Conservation (phyloP, 1,140 invertebrate species). For the Orchesella cincta region DNA sequence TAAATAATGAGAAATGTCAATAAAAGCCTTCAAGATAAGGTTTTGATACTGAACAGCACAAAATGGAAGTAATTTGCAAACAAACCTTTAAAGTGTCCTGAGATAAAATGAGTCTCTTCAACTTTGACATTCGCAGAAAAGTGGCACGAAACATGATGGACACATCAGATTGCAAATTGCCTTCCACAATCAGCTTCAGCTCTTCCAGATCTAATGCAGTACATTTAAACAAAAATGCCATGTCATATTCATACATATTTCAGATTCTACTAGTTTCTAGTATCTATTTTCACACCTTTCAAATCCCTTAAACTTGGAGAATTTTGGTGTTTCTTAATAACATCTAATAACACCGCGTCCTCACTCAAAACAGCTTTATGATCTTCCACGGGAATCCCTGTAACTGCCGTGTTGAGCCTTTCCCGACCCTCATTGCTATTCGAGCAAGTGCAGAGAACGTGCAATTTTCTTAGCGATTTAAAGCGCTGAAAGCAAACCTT, state of each 20-base stretch:
- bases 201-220: slow-evolving; percentile 20
- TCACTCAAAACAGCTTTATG: background rate
- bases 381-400: background rate
- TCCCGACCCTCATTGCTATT: background rate
- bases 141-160: background rate
- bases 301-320: background rate
- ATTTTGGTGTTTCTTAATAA: background rate
- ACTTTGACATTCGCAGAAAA: background rate
- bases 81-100: background rate
- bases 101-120: slow-evolving; percentile 2
- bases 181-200: background rate
- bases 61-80: too few relatives aligned
- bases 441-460: background rate
- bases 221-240: background rate
- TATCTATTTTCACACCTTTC: background rate
- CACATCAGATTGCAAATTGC: background rate
- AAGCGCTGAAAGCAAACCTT: background rate
- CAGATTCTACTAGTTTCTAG: background rate
- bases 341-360: background rate
- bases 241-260: background rate
- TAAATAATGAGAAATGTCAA: background rate
- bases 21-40: too few relatives aligned
- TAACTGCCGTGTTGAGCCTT: background rate
- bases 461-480: background rate
- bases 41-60: too few relatives aligned